Evolutionary conservation across 2,797 vertebrate species (phyloP), one percentile per base, ranked within the genome.

Genomic region (Bradypodion ventrale): DNA sequence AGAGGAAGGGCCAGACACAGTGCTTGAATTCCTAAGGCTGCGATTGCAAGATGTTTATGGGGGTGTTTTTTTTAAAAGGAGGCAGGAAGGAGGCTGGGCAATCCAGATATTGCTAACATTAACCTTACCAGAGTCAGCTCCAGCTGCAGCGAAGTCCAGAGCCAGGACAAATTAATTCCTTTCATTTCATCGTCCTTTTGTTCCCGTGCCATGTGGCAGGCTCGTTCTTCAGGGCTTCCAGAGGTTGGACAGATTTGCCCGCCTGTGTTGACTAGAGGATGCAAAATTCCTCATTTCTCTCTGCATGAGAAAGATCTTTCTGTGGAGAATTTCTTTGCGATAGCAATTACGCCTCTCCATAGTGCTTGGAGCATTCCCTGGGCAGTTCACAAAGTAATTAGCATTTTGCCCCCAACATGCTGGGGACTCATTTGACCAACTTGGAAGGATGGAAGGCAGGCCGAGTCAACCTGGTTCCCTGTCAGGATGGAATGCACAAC

Each of bases 21-120:
- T 40, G 44, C 29, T 49, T 56, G 60, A 65, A 85, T 85, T 85
- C 70, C 74, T 85, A 59, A 65, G 78, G 68, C 56, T 37, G 70
- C 52, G n/a, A 70, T n/a, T 77, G 35, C 32, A 77, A 80, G 62
- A 21, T 74, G 75, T 79, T 10, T 10, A 13, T 32, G 19, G 4
- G 32, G 40, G 65, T n/a, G 9, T 35, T 19, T 49, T n/a, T 44
- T 46, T 44, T n/a, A 25, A n/a, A 35, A 6, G 5, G n/a, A 68
- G 70, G 70, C 40, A 35, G 40, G 46, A 75, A 75, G 49, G 29
- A 85, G 62, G 70, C 60, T 8, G n/a, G 19, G 5, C 62, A 23
- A 29, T 32, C 7, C 12, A 80, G 78, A 75, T 44, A 59, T 59
- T 80, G 35, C 63, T 66, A 40, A 56, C 72, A 59, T 75, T 75